Percentiles rank a stretch among this genome's conserved stretches.
phyloP scores from a whole-genome alignment of 2,113 vertebrate genomes.

The Loxodonta africana region DNA sequence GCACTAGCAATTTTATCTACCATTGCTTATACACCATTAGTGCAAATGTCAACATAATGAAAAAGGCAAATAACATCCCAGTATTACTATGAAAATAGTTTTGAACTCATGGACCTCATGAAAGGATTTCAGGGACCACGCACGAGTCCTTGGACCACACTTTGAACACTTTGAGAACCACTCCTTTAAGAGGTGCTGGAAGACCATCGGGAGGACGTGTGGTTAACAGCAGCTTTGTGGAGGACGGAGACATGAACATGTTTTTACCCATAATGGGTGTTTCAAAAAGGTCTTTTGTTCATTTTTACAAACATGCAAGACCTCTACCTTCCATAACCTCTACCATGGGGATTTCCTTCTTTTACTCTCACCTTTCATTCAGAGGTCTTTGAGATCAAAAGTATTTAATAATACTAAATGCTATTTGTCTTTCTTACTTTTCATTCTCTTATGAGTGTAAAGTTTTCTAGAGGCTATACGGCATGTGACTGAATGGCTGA shows the following conservation, averaged over 20 bases:
- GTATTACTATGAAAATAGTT: neutral
- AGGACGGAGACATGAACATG: neutral
- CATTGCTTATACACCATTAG: neutral
- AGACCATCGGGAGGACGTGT: neutral
- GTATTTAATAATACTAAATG: neutral
- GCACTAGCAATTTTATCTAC: neutral
- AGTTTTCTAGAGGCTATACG: neutral
- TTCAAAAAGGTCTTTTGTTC: slow-evolving; percentile 8
- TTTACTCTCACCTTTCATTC: neutral
- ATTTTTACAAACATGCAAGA: neutral
- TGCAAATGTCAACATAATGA: neutral
- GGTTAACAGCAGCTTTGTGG: neutral
- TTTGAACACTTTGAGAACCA: neutral
- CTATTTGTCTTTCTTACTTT: slow-evolving; percentile 13
- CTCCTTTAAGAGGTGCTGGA: neutral
- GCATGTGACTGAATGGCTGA: neutral
- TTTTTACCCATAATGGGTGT: neutral
- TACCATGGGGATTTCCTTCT: neutral
- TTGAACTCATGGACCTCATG: neutral
- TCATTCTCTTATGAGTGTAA: neutral
- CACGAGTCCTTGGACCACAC: neutral
- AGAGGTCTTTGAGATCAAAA: neutral
- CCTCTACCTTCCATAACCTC: neutral
- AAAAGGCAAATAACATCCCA: too few species aligned
- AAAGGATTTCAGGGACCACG: neutral